Evolutionary conservation across 2,888 invertebrate genomes (phyloP).

Genomic region (Scaptodrosophila latifasciaeformis): DNA sequence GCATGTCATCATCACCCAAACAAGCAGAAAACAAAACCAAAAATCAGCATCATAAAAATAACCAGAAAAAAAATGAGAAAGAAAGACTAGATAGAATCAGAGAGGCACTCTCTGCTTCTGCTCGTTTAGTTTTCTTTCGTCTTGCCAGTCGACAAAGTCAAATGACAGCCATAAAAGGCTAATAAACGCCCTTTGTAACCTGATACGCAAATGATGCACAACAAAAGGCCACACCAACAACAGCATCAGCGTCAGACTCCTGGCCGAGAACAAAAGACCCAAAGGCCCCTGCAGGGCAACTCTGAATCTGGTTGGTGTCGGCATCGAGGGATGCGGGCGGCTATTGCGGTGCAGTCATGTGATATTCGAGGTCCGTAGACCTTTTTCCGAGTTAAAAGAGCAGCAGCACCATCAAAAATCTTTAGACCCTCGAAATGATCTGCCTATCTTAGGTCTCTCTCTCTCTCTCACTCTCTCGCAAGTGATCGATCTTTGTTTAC

Average conservation of each 20-base stretch:
- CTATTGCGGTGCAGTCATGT: background rate
- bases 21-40: background rate
- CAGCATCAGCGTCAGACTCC: background rate
- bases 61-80: background rate
- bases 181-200: conserved; percentile 41
- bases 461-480: no score
- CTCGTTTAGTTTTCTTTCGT: no score
- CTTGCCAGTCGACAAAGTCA: conserved; percentile 27
- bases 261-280: background rate
- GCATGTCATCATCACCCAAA: background rate
- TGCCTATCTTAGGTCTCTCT: no score
- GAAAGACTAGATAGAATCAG: no score
- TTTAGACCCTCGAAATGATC: no score
- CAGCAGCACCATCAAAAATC: no score
- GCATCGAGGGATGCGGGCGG: no score
- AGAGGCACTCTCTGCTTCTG: no score
- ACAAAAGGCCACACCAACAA: background rate
- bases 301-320: no score
- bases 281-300: no score
- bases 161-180: conserved; percentile 31
- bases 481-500: no score
- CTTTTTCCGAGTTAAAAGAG: no score
- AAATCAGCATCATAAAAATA: conserved; percentile 5
- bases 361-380: background rate
- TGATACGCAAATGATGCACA: conserved; percentile 29